These are phyloP conservation scores for Gastrophryne carolinensis DNA, from an alignment of 2,797 vertebrate species.

Conservation along the genomic window DNA sequence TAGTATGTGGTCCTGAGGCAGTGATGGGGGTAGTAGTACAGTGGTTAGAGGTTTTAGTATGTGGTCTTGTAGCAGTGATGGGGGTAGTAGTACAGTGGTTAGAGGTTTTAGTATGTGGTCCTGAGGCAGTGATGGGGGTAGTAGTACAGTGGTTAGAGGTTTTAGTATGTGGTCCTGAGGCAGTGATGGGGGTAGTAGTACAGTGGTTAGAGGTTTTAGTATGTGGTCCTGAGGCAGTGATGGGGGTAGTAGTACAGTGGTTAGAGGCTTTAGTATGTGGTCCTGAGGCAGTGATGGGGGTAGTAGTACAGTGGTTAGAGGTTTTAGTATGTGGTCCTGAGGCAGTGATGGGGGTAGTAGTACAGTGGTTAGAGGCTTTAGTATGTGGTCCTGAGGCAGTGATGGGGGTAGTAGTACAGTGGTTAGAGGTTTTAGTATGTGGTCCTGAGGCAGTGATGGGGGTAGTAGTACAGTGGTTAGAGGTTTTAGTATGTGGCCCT, in stretches of 20 bases:
- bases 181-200: not conserved
- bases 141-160: not conserved
- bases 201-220: not conserved
- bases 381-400: not conserved
- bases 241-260: not conserved
- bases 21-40: not conserved
- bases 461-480: not conserved
- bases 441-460: not conserved
- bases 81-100: not conserved
- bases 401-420: not conserved
- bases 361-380: not conserved
- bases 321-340: too few relatives aligned
- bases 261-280: not conserved
- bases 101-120: too few relatives aligned
- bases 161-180: too few relatives aligned
- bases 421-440: too few relatives aligned
- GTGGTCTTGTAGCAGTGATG: not conserved
- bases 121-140: not conserved
- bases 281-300: not conserved
- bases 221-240: not conserved
- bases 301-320: not conserved
- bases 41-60: not conserved
- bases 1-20: too few relatives aligned
- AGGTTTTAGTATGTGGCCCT: too few relatives aligned
- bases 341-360: not conserved